Percentiles rank a stretch among this genome's conserved stretches.
These are phyloP conservation scores for Lerema accius DNA, from an alignment of 1,140 invertebrate genomes.

Conservation along the genomic window DNA sequence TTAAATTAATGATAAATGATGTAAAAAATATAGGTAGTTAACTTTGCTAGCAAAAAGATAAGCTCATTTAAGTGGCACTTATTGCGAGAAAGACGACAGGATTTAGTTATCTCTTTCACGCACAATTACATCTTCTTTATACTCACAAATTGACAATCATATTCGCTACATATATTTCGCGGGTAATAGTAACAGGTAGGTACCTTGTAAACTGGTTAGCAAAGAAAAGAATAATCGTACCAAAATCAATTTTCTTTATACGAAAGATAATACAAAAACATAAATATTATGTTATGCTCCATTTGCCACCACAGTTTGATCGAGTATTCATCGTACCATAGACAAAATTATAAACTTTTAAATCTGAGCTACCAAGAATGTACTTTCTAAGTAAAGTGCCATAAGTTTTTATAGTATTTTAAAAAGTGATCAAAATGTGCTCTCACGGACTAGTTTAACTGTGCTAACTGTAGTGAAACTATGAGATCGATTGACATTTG, in stretches of 20 bases:
- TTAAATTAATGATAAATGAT: too few species aligned
- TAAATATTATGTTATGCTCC: conserved; percentile 17
- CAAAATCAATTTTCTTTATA: conserved; percentile 6
- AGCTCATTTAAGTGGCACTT: too few species aligned
- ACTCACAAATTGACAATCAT: too few species aligned
- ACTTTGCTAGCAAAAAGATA: too few species aligned
- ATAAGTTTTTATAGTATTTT: not conserved
- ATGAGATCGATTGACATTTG: conserved; percentile 10
- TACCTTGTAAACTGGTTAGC: too few species aligned
- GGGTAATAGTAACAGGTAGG: too few species aligned
- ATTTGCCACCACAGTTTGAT: not conserved
- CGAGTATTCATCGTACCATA: conserved; percentile 2
- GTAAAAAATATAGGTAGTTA: too few species aligned
- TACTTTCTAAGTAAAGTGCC: conserved; percentile 9
- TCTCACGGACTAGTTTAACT: not conserved
- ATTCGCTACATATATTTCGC: too few species aligned
- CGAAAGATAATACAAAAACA: not conserved
- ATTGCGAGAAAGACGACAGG: too few species aligned
- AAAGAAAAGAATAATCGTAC: not conserved
- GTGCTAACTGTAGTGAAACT: conserved; percentile 6
- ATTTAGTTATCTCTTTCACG: too few species aligned
- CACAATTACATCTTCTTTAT: too few species aligned
- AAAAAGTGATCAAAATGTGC: conserved; percentile 8
- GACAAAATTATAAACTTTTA: conserved; percentile 9
- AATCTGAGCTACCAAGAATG: not conserved